Conservation (phyloP, 2,113 vertebrate genomes). For the Chascanopsetta lugubris region DNA sequence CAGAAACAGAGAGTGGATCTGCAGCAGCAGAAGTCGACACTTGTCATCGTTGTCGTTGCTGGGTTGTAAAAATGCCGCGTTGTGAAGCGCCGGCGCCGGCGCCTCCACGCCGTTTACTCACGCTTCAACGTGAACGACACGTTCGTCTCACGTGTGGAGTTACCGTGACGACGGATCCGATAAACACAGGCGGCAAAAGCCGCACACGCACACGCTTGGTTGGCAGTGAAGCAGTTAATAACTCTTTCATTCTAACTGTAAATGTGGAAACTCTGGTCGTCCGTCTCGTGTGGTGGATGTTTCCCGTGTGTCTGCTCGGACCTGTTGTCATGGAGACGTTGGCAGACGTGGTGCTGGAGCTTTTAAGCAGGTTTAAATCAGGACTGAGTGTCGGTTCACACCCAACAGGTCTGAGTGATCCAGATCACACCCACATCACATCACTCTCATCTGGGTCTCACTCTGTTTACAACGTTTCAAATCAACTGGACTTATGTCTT, state of each 20-base stretch:
- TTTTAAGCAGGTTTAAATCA: conserved; percentile 71
- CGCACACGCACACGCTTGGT: not conserved
- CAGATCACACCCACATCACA: not conserved
- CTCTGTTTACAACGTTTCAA: not conserved
- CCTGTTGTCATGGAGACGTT: not conserved
- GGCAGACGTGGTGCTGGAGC: conserved; percentile 79
- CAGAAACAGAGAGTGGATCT: too few relatives aligned
- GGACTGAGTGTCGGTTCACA: not conserved
- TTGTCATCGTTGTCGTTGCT: too few relatives aligned
- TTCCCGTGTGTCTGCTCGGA: not conserved
- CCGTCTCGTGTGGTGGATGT: not conserved
- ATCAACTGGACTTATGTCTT: not conserved
- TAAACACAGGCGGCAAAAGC: conserved; percentile 48
- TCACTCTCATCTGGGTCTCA: not conserved
- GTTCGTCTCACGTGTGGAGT: conserved; percentile 60
- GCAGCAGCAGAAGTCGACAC: too few relatives aligned
- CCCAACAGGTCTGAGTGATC: not conserved
- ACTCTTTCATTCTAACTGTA: too few relatives aligned
- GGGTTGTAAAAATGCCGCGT: not conserved
- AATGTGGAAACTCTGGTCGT: not conserved
- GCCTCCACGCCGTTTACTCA: conserved; percentile 36
- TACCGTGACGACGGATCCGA: conserved; percentile 44
- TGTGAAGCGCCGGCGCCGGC: too few relatives aligned
- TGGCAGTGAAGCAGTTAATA: too few relatives aligned
- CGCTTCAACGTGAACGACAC: conserved; percentile 52